Percentiles rank a stretch among this genome's conserved stretches.
These are phyloP conservation scores for Phoxinus dragarum DNA, from an alignment of 2,797 vertebrate genomes.

Conservation along the genomic window DNA sequence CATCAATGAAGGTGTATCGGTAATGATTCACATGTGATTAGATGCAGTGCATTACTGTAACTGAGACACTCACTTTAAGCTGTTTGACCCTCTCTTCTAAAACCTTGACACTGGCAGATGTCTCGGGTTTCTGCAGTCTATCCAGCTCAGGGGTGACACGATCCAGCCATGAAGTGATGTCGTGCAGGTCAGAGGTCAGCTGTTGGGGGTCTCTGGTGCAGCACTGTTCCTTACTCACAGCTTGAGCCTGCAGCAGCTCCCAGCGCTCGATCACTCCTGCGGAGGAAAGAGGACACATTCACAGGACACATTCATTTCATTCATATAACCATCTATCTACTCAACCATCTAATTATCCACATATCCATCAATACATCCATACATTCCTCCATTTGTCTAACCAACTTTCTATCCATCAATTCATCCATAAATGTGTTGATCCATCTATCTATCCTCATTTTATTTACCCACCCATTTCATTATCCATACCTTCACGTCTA, in stretches of 20 bases:
- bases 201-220: constrained; percentile 74
- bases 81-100: constrained; percentile 81
- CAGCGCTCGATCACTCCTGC: constrained; percentile 89
- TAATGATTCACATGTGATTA: neutral
- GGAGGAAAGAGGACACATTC: neutral
- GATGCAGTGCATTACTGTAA: neutral
- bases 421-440: neutral
- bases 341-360: neutral
- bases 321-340: neutral
- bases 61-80: constrained; percentile 79
- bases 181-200: constrained; percentile 79
- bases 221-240: constrained; percentile 77
- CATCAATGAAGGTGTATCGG: neutral
- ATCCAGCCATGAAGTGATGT: constrained; percentile 85
- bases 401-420: neutral
- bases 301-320: neutral
- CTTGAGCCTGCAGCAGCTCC: constrained; percentile 87
- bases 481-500: neutral
- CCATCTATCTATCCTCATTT: neutral
- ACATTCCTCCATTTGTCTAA: neutral
- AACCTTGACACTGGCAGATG: constrained; percentile 70
- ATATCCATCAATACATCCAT: neutral
- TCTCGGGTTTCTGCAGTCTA: constrained; percentile 68
- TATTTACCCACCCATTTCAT: neutral
- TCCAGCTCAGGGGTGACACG: constrained; percentile 81